Percentiles rank a stretch among this genome's conserved stretches.
These are phyloP conservation scores for Halcyon chelicuti DNA, from an alignment of 2,797 vertebrate genomes.

Conservation along the genomic window DNA sequence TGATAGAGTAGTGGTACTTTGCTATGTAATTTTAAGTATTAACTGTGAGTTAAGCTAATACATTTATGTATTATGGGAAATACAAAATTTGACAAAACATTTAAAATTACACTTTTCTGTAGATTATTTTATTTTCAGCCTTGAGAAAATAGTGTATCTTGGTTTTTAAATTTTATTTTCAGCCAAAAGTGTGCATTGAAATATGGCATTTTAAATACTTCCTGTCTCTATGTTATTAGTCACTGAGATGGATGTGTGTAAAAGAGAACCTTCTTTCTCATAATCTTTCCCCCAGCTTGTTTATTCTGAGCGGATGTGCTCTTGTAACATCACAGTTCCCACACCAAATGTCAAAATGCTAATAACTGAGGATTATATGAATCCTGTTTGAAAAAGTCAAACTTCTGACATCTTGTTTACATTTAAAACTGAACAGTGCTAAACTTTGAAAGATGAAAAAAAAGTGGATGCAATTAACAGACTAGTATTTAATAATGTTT, in stretches of 20 bases:
- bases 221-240: slow-evolving; percentile 39
- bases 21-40: not conserved
- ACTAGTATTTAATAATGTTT: not conserved
- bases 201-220: slow-evolving; percentile 42
- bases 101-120: not conserved
- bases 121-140: not conserved
- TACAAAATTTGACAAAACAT: not conserved
- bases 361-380: slow-evolving; percentile 35
- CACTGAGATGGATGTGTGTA: slow-evolving; percentile 8
- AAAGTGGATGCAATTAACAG: not conserved
- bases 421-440: not conserved
- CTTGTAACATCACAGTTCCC: slow-evolving; percentile 68
- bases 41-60: not conserved
- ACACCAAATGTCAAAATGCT: slow-evolving; percentile 64
- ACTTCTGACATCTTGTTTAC: not conserved
- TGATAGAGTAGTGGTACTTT: not conserved
- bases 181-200: slow-evolving; percentile 21
- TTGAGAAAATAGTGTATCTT: not conserved
- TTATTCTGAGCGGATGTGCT: slow-evolving; percentile 67
- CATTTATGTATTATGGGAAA: not conserved
- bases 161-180: not conserved
- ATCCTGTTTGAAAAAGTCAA: slow-evolving; percentile 40
- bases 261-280: slow-evolving; percentile 42
- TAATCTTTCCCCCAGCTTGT: slow-evolving; percentile 50
- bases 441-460: not conserved